Evolutionary conservation across 2,888 invertebrate genomes (phyloP), one percentile per base, ranked within the genome.

Genomic region (Acheta domesticus): DNA sequence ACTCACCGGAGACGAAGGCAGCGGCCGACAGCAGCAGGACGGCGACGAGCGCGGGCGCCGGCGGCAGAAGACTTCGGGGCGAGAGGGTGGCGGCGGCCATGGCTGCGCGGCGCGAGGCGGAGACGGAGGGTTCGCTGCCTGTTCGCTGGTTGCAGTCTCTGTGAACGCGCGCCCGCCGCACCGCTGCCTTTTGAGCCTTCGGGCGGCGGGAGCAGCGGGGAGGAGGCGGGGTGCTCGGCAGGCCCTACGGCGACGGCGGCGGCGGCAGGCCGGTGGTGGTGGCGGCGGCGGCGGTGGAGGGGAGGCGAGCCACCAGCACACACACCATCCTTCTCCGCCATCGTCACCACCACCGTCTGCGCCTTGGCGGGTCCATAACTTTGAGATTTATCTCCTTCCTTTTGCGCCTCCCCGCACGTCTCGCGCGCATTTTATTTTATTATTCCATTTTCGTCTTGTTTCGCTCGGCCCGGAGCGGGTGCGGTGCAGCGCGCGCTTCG

Each of bases 91-190:
- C 62, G 62, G 62, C 62, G n/a, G 62, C 16, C 62, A 62, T 62
- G 62, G 62, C 62, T 62, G 36, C 62, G 62, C 62, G 62, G 12
- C 19, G 62, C 62, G 62, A 62, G 62, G 36, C 36, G 36, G 62
- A 62, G 62, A 62, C 16, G n/a, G 62, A 62, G 62, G 36, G 62
- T 62, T 62, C 62, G 62, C n/a, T 62, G 62, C 62, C 62, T 62
- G 62, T 62, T 62, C 62, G 62, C 62, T 16, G 62, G 62, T 62
- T n/a, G 62, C 62, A 62, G 62, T 62, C 62, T 62, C 62, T 62
- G 62, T 62, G 62, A n/a, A n/a, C 12, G 14, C 16, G 16, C 16
- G 16, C 62, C n/a, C n/a, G 16, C 16, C 62, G 62, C n/a, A 5
- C 16, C 62, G 62, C 62, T 19, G 12, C 62, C 62, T 62, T 62